Percentiles rank a stretch among this genome's conserved stretches.
phyloP scores from a whole-genome alignment of 2,888 invertebrate genomes.

The Julus scanicus region DNA sequence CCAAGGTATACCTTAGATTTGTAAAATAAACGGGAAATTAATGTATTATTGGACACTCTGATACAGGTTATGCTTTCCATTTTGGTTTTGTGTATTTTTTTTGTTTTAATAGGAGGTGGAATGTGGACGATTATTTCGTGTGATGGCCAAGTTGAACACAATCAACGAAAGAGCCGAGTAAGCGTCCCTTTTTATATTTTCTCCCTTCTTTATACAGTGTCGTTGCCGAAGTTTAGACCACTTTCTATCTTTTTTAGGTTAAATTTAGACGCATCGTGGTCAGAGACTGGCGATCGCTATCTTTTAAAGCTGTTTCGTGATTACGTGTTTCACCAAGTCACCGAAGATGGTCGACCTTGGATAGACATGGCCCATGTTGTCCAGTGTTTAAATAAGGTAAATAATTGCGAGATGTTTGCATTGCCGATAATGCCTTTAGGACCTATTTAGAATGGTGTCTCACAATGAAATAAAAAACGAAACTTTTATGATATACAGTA shows the following conservation, averaged over 20 bases:
- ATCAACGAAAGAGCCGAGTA: conserved; percentile 96
- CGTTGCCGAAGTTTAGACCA: not conserved
- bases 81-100: not conserved
- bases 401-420: not conserved
- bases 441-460: too few species aligned
- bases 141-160: conserved; percentile 90
- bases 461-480: too few species aligned
- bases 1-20: conserved; percentile 69
- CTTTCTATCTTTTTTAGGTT: conserved; percentile 75
- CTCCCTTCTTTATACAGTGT: not conserved
- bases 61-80: too few species aligned
- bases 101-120: conserved; percentile 79
- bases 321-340: conserved; percentile 95
- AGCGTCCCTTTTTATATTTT: conserved; percentile 63
- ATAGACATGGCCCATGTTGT: conserved; percentile 95
- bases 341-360: conserved; percentile 93
- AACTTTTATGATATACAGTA: too few species aligned
- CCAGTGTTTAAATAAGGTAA: conserved; percentile 87
- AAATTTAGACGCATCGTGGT: conserved; percentile 93
- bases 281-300: conserved; percentile 98
- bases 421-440: not conserved
- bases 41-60: too few species aligned
- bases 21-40: too few species aligned
- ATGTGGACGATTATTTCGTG: conserved; percentile 90
- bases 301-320: conserved; percentile 98